These are phyloP conservation scores for Patiria miniata DNA, from an alignment of 35 echinoderm and acorn worm genomes.

Conservation along the genomic window DNA sequence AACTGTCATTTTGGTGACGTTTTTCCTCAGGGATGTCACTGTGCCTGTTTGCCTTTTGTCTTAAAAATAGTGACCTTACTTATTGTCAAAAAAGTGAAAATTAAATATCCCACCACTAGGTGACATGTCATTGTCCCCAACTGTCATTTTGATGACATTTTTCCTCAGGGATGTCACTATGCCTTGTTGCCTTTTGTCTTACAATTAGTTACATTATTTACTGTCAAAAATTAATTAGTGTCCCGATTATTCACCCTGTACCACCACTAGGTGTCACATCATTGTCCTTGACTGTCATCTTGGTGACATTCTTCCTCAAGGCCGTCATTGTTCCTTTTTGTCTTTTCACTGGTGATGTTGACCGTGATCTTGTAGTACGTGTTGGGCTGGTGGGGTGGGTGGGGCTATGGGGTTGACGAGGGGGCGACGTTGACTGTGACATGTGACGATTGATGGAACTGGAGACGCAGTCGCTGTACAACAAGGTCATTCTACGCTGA, in stretches of 20 bases:
- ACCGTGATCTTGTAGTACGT: background rate
- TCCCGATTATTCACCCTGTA: too few species aligned
- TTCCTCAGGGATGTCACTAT: background rate
- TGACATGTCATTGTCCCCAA: too few species aligned
- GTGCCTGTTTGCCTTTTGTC: too few species aligned
- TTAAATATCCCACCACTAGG: too few species aligned
- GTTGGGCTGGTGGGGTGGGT: background rate
- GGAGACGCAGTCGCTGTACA: constrained; percentile 33
- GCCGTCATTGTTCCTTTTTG: background rate
- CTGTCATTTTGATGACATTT: too few species aligned
- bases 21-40: too few species aligned
- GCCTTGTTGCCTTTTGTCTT: background rate
- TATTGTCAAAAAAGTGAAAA: too few species aligned
- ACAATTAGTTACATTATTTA: too few species aligned
- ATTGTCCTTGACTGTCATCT: constrained; percentile 20
- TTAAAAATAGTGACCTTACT: too few species aligned
- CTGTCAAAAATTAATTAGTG: too few species aligned
- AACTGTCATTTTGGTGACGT: too few species aligned
- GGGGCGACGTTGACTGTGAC: constrained; percentile 9
- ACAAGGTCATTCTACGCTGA: constrained; percentile 48
- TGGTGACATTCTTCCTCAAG: constrained; percentile 52
- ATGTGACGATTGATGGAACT: background rate
- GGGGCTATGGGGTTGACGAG: background rate
- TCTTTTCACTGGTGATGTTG: constrained; percentile 27
- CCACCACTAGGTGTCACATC: too few species aligned